Base-by-base conservation (phyloP, 2,113 vertebrate genomes). In the Pachypanchax playfairii region DNA sequence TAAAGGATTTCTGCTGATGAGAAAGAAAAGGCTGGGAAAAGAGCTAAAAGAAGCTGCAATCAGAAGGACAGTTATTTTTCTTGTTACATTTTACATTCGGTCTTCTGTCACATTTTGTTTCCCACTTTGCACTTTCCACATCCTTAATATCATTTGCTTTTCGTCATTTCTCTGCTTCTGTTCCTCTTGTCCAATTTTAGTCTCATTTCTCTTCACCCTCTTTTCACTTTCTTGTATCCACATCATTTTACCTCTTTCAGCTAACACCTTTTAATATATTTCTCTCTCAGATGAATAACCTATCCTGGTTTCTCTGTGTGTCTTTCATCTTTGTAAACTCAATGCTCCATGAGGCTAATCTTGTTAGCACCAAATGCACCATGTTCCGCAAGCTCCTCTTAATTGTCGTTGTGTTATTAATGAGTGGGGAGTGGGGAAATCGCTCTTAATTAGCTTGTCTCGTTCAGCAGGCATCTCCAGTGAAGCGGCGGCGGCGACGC, bases 341-440 rank as follows among this genome's bases (percentile, higher is more conserved):
- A 73, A 78, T 81, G 80, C 87, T 83, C 90, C 91, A 91, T 84
- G 86, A 88, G 89, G 85, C 90, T 91, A 91, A 90, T 92, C 84
- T 72, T 90, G 89, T 91, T 90, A 90, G 92, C 94, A 89, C 92
- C 92, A 92, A 92, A 91, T 88, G 89, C 83, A 68, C 89, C 87
- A 87, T 92, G 92, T 94, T 95, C 92, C 85, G 87, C 84, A 91
- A 90, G 93, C 95, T 94, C 93, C 93, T 94, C 92, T 94, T 98
- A 95, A 98, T 97, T 96, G 94, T 93, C 91, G 95, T 93, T 94
- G 94, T 95, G 94, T 94, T 96, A 94, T 97, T 96, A 98, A 96
- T 98, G 96, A 97, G 94, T 93, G 93, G 92, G 74, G 87, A 94
- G 93, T 81, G 90, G 92, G 94, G 94, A 90, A 96, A 96, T 96